Conservation (phyloP, 2,888 invertebrate genomes). For the Drosophila paranaensis region DNA sequence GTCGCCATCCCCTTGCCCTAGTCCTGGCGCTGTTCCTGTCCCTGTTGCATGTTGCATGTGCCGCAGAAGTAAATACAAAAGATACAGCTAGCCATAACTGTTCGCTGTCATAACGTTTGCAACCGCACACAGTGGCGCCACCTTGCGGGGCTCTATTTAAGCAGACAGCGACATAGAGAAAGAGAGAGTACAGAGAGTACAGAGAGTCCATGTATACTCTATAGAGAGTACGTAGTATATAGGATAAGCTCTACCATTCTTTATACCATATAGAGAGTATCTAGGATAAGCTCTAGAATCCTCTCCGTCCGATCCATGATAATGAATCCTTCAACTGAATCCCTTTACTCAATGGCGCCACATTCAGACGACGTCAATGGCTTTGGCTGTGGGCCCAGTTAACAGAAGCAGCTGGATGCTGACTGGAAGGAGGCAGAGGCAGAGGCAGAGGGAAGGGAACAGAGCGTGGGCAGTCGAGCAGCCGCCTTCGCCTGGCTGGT, state of each 20-base stretch:
- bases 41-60: slow-evolving; percentile 51
- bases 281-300: not conserved
- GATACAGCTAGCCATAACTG: slow-evolving; percentile 49
- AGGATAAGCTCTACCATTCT: no score
- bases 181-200: not conserved
- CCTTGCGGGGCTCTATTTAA: not conserved
- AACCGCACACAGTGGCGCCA: slow-evolving; percentile 46
- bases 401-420: slow-evolving; percentile 9
- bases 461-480: not conserved
- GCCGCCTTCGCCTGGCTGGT: slow-evolving; percentile 9
- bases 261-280: no score
- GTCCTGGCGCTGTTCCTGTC: slow-evolving; percentile 7
- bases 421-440: not conserved
- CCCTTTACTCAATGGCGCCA: slow-evolving; percentile 1
- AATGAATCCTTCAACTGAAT: not conserved
- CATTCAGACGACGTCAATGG: slow-evolving; percentile 32
- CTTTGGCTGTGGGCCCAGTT: slow-evolving; percentile 21
- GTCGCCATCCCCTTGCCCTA: not conserved
- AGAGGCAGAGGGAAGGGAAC: not conserved
- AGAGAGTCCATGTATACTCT: not conserved
- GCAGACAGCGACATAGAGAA: not conserved
- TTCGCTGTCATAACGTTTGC: slow-evolving; percentile 51
- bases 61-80: slow-evolving; percentile 73
- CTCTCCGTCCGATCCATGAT: not conserved
- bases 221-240: no score